These are phyloP conservation scores for Trissolcus japonicus DNA, from an alignment of 2,888 invertebrate species.

Conservation along the genomic window DNA sequence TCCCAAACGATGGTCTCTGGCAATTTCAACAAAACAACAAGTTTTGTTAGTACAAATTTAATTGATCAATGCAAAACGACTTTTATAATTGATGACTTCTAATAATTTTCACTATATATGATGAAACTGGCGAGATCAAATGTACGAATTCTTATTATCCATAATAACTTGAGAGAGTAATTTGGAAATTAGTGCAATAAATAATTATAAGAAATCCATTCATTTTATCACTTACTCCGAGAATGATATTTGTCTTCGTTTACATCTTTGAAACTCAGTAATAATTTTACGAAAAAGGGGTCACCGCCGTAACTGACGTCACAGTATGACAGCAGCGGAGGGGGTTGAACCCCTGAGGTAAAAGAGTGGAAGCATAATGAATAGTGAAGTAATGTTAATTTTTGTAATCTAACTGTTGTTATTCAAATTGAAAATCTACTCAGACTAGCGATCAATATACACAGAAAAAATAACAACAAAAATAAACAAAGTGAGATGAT, in stretches of 20 bases:
- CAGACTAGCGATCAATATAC: neutral
- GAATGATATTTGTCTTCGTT: conserved; percentile 6
- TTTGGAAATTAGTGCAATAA: too few relatives aligned
- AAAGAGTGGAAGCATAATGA: neutral
- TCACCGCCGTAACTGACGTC: neutral
- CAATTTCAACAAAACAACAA: too few relatives aligned
- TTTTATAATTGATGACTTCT: too few relatives aligned
- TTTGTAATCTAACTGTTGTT: neutral
- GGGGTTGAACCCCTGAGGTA: neutral
- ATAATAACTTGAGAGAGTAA: too few relatives aligned
- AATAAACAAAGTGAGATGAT: neutral
- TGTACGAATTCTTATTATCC: too few relatives aligned
- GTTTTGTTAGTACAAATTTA: too few relatives aligned
- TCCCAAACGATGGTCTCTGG: too few relatives aligned
- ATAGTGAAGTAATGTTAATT: conserved; percentile 5
- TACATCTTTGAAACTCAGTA: conserved; percentile 2
- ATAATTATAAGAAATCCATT: too few relatives aligned
- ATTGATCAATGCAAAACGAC: too few relatives aligned
- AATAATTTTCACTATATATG: too few relatives aligned
- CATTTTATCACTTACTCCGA: too few relatives aligned
- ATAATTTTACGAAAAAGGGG: conserved; percentile 13
- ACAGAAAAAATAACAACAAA: neutral
- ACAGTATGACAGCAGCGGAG: neutral
- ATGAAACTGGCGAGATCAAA: too few relatives aligned
- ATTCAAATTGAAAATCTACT: conserved; percentile 2